Base-by-base conservation (phyloP, 2,888 invertebrate genomes). In the Acanthosepion esculentum region DNA sequence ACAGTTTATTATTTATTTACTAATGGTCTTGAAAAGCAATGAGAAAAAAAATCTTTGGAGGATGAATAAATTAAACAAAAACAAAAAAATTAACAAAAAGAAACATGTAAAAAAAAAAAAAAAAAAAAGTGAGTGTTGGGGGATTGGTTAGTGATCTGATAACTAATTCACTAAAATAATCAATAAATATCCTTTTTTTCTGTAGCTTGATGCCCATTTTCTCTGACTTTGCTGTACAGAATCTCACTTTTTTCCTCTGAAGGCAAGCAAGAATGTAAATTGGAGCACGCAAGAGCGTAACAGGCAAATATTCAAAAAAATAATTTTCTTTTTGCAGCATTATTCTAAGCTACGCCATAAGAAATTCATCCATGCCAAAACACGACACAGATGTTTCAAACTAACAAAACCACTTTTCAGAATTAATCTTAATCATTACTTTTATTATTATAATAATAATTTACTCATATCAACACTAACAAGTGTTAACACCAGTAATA, bases 241-340 rank as follows among this genome's bases (percentile, higher is more conserved):
- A 18, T 15, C 15, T 55, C 12, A 18, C 15, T 55, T 55, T 55
- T 78, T 78, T 33, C 78, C 18, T 78, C 33, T 15, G 33, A 78
- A 78, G n/a, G n/a, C n/a, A 78, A 78, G n/a, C 78, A 78, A n/a
- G n/a, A n/a, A 29, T 78, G 78, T 78, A n/a, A 78, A 78, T 59
- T 23, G 78, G 78, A 78, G 78, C 78, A 78, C 78, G 10, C n/a
- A 78, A 29, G 12, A n/a, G 78, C 12, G 78, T 78, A n/a, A 78
- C 78, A 78, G 78, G 78, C 78, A 33, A n/a, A 15, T 15, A 33
- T 59, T 26, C 0, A 33, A 78, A 78, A 78, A 78, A 78, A 78
- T n/a, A 12, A 12, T n/a, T 78, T n/a, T 78, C 18, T 78, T 78
- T 78, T 78, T 78, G 33, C 59, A 59, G 59, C 59, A 59, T 59